phyloP scores from a whole-genome alignment of 2,888 invertebrate species.

The Phortica magna region DNA sequence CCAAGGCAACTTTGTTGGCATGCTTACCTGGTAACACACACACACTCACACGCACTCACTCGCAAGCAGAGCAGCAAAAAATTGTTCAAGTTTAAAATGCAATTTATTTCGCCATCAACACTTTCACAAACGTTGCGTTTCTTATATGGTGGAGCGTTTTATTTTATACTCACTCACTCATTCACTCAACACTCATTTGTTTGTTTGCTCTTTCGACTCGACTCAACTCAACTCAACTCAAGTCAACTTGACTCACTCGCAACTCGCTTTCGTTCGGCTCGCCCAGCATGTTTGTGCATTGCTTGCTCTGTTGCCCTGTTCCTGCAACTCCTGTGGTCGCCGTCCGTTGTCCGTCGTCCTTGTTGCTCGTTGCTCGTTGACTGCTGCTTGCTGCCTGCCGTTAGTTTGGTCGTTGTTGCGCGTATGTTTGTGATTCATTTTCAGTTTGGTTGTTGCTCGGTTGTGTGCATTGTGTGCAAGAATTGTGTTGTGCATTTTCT shows the following conservation, averaged over 20 bases:
- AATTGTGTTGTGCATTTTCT: slow-evolving; percentile 17
- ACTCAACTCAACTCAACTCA: background rate
- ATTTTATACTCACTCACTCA: slow-evolving; percentile 21
- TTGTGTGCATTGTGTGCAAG: slow-evolving; percentile 32
- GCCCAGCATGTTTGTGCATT: background rate
- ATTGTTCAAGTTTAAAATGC: slow-evolving; percentile 55
- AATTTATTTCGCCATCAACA: slow-evolving; percentile 49
- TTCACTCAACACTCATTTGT: slow-evolving; percentile 27
- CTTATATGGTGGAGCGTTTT: slow-evolving; percentile 4
- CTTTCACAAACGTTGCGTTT: slow-evolving; percentile 35
- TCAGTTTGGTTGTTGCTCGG: slow-evolving; percentile 30
- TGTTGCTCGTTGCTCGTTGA: background rate
- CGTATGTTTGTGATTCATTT: slow-evolving; percentile 29
- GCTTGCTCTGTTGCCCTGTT: background rate
- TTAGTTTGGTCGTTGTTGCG: slow-evolving; percentile 25
- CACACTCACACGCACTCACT: no score
- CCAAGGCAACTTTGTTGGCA: background rate
- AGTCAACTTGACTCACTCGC: no score
- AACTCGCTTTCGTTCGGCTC: background rate
- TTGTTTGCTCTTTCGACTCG: slow-evolving; percentile 4
- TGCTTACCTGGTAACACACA: slow-evolving; percentile 5
- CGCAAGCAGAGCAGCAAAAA: background rate
- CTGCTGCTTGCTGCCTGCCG: slow-evolving; percentile 33
- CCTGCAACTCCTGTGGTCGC: background rate
- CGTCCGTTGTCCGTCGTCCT: background rate